Conservation (phyloP, 1,140 invertebrate genomes). For the Aphis craccivora region DNA sequence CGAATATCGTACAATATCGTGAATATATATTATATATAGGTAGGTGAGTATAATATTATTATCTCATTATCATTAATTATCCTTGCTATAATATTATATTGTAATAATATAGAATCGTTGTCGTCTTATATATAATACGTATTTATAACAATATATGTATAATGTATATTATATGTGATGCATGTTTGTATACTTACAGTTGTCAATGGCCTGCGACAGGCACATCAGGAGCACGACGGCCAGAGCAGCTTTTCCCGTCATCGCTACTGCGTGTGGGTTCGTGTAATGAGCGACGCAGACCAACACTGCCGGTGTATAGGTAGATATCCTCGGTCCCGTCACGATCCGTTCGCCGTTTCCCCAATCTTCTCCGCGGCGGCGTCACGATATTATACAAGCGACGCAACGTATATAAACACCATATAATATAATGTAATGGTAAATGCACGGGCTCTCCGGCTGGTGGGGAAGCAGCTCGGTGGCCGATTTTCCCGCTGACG, state of each 20-base stretch:
- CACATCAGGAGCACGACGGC: slow-evolving; percentile 35
- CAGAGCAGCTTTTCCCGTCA: slow-evolving; percentile 55
- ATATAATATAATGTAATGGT: background rate
- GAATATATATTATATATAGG: background rate
- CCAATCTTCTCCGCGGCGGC: no score
- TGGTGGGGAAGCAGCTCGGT: background rate
- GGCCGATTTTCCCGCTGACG: background rate
- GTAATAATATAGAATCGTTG: no score
- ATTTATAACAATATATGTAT: slow-evolving; percentile 3
- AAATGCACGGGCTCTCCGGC: background rate
- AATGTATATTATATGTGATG: background rate
- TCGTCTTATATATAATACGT: background rate
- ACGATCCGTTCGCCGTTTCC: background rate
- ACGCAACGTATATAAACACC: background rate
- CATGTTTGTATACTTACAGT: slow-evolving; percentile 40
- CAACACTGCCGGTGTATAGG: slow-evolving; percentile 23
- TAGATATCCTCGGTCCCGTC: background rate
- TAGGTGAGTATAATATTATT: background rate
- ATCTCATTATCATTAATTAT: background rate
- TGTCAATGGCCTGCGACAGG: slow-evolving; percentile 30
- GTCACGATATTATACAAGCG: background rate
- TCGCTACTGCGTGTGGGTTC: slow-evolving; percentile 40
- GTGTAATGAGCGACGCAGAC: slow-evolving; percentile 41
- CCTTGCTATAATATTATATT: no score
- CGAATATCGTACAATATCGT: background rate